Base-by-base conservation (phyloP, 2,113 vertebrate genomes). In the Eonycteris spelaea region DNA sequence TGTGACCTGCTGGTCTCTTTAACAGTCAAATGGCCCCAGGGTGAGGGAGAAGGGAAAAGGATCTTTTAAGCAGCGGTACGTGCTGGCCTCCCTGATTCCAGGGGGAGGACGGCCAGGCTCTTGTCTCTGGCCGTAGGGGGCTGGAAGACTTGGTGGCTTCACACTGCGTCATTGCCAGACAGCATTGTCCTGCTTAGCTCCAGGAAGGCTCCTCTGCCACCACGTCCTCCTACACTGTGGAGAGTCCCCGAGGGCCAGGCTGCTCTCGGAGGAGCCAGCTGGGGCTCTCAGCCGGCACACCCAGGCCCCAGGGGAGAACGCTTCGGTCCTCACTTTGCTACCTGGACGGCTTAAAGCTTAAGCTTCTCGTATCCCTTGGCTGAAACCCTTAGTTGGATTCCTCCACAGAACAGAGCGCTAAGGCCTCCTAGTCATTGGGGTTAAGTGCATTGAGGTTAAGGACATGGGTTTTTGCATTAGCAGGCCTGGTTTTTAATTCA, bases 81-180 rank as follows among this genome's bases (percentile, higher is more conserved):
- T 19, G 38, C 28, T 75, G 33, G 33, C 26, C 22, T 87, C 40
- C 38, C n/a, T 84, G 48, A 28, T 40, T 48, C 57, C 24, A 51
- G 16, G 33, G 30, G 28, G 22, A 77, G 55, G 59, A n/a, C 7
- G 7, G 67, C 18, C 68, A 43, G 75, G n/a, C 28, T 67, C 7
- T 1, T 26, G 40, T 30, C 15, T 59, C 40, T 13, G 43, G 53
- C 30, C 51, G 68, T 48, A 55, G 7, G 28, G 28, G 61, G 65
- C 38, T 45, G 3, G 30, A 18, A 65, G 55, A 24, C 11, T 21
- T 53, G 48, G 5, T 18, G 22, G 74, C 59, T 18, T 51, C 65
- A 24, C 28, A 0, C 16, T 7, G 26, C 0, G 0, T 74, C 35
- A 16, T 4, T 1, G n/a, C 13, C 21, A 61, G 33, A 22, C 10